Evolutionary conservation across 2,888 invertebrate species (phyloP).

Genomic region (Heliothis peltigera): DNA sequence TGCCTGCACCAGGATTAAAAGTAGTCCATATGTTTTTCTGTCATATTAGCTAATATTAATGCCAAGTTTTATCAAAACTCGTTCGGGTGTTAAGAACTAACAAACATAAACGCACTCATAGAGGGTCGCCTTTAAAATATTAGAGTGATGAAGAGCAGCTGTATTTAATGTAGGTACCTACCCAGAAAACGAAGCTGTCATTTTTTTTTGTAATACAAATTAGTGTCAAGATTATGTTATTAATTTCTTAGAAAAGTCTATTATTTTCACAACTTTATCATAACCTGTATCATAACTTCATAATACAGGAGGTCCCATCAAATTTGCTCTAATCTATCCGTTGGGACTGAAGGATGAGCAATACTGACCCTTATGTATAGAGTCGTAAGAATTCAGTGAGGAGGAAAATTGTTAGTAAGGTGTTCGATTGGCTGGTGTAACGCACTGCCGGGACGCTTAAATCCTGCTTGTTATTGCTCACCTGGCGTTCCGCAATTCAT

Average conservation of each 20-base stretch:
- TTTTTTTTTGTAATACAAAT: background rate
- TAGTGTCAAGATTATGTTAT: background rate
- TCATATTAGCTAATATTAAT: no score
- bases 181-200: no score
- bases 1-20: no score
- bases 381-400: slow-evolving; percentile 46
- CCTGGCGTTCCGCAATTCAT: slow-evolving; percentile 39
- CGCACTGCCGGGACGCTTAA: slow-evolving; percentile 27
- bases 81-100: no score
- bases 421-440: slow-evolving; percentile 34
- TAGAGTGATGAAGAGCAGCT: no score
- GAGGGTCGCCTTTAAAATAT: no score
- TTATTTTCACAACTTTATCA: slow-evolving; percentile 33
- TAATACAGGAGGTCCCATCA: slow-evolving; percentile 24
- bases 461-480: slow-evolving; percentile 34
- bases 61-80: no score
- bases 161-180: no score
- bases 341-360: slow-evolving; percentile 31
- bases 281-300: slow-evolving; percentile 31
- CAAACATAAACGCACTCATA: no score
- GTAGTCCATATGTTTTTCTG: no score
- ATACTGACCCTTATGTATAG: slow-evolving; percentile 28
- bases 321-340: slow-evolving; percentile 44
- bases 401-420: slow-evolving; percentile 45
- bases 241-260: slow-evolving; percentile 1